A percentile compares a stretch with the other conserved stretches of the same genome.
Evolutionary conservation across 37 sponge, comb jelly and placozoan genomes (phyloP).

Genomic region (Spongilla lacustris): DNA sequence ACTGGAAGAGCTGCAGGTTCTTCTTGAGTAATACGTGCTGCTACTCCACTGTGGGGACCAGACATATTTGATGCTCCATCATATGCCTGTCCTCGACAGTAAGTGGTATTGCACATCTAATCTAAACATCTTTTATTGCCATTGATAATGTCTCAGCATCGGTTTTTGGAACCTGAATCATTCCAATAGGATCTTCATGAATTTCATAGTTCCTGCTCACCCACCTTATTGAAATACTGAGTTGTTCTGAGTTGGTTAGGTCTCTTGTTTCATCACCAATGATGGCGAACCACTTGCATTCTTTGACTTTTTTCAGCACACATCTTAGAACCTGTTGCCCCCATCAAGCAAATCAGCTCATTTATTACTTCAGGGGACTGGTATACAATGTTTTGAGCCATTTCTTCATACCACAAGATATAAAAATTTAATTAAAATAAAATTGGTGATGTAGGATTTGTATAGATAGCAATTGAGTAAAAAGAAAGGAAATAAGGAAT

Average conservation of each 20-base stretch:
- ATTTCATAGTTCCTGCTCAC: slow-evolving; percentile 49
- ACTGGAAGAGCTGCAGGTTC: slow-evolving; percentile 54
- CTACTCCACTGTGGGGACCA: slow-evolving; percentile 52
- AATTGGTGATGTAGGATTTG: no score
- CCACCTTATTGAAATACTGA: slow-evolving; percentile 60
- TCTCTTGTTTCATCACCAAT: slow-evolving; percentile 63
- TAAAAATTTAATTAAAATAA: no score
- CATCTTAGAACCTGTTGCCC: slow-evolving; percentile 30
- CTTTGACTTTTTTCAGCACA: slow-evolving; percentile 19
- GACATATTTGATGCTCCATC: slow-evolving; percentile 66
- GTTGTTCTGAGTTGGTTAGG: slow-evolving; percentile 46
- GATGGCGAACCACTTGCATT: slow-evolving; percentile 38
- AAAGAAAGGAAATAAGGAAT: no score
- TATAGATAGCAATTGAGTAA: no score
- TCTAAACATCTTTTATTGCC: slow-evolving; percentile 38
- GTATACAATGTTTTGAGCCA: no score
- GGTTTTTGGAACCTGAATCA: slow-evolving; percentile 53
- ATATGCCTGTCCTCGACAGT: slow-evolving; percentile 61
- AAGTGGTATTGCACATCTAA: slow-evolving; percentile 41
- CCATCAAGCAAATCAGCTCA: slow-evolving; percentile 46
- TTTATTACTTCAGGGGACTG: slow-evolving; percentile 50
- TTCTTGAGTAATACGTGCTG: slow-evolving; percentile 31
- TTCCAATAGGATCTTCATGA: slow-evolving; percentile 53
- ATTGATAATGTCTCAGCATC: slow-evolving; percentile 43
- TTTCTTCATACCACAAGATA: no score